These are phyloP conservation scores for Petrocephalus sullivani DNA, from an alignment of 2,797 vertebrate species.

Conservation along the genomic window DNA sequence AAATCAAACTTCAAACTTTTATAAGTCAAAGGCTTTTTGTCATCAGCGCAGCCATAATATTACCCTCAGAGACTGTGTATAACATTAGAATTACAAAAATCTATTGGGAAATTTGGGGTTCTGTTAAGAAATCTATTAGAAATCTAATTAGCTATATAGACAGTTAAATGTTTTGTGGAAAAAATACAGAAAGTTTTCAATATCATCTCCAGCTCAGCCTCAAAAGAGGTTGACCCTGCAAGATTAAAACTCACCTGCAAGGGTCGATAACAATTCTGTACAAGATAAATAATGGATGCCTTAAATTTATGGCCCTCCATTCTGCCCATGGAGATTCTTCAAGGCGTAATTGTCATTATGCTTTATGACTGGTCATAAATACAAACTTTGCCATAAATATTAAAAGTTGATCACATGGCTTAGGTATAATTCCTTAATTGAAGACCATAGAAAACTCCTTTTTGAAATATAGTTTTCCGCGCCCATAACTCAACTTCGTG, in stretches of 20 bases:
- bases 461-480: not conserved
- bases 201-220: not conserved
- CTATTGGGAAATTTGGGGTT: not conserved
- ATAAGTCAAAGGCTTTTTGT: not conserved
- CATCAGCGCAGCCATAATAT: not conserved
- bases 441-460: not conserved
- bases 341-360: conserved; percentile 36
- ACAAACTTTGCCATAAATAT: conserved; percentile 25
- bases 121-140: not conserved
- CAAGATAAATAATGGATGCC: conserved; percentile 28
- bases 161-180: not conserved
- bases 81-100: not conserved
- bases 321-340: conserved; percentile 29
- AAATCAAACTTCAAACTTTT: not conserved
- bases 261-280: conserved; percentile 14
- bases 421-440: conserved; percentile 21
- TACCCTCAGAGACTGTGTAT: not conserved
- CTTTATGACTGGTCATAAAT: conserved; percentile 26
- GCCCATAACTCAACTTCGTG: not conserved
- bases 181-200: not conserved
- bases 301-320: conserved; percentile 27
- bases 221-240: not conserved
- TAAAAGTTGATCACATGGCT: conserved; percentile 23
- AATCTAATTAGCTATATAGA: not conserved
- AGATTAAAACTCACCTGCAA: conserved; percentile 16